Percentiles rank a stretch among this genome's conserved stretches.
Conservation (phyloP, 2,797 vertebrate genomes). For the Phrynocephalus forsythii region DNA sequence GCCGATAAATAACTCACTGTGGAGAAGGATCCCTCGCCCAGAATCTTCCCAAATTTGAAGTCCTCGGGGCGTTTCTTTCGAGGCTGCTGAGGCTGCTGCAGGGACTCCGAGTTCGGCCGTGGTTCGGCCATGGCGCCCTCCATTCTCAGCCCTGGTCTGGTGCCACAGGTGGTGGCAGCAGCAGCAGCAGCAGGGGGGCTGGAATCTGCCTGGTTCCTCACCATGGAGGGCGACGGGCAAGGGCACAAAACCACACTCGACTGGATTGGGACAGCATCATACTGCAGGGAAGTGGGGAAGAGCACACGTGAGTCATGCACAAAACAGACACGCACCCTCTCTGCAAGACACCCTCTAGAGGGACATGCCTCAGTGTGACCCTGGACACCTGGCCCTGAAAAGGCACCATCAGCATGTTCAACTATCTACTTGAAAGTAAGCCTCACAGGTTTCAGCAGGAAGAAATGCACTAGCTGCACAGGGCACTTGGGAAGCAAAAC, state of each 20-base stretch:
- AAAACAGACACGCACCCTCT: too few species aligned
- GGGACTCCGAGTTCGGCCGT: slow-evolving; percentile 78
- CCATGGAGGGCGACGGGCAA: slow-evolving; percentile 95
- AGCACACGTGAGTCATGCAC: background rate
- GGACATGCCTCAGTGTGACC: too few species aligned
- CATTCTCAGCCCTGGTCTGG: slow-evolving; percentile 89
- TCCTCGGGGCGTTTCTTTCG: slow-evolving; percentile 97
- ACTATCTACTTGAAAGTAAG: too few species aligned
- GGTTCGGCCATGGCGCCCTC: slow-evolving; percentile 84
- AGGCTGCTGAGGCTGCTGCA: slow-evolving; percentile 90
- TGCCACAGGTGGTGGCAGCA: slow-evolving; percentile 86
- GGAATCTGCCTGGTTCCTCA: slow-evolving; percentile 95
- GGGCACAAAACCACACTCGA: slow-evolving; percentile 96
- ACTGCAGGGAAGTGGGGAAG: slow-evolving; percentile 76
- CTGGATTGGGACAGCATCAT: slow-evolving; percentile 98
- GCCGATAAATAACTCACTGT: slow-evolving; percentile 83
- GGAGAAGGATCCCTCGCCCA: slow-evolving; percentile 98
- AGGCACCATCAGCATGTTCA: too few species aligned
- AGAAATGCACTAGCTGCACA: too few species aligned
- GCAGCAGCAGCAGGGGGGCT: slow-evolving; percentile 87
- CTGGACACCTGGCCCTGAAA: too few species aligned
- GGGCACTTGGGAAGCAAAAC: too few species aligned
- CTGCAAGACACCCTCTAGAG: too few species aligned
- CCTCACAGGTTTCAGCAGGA: too few species aligned
- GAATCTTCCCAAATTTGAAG: slow-evolving; percentile 97